phyloP scores from a whole-genome alignment of 2,888 invertebrate genomes.

The Apomyelois bistriatella region DNA sequence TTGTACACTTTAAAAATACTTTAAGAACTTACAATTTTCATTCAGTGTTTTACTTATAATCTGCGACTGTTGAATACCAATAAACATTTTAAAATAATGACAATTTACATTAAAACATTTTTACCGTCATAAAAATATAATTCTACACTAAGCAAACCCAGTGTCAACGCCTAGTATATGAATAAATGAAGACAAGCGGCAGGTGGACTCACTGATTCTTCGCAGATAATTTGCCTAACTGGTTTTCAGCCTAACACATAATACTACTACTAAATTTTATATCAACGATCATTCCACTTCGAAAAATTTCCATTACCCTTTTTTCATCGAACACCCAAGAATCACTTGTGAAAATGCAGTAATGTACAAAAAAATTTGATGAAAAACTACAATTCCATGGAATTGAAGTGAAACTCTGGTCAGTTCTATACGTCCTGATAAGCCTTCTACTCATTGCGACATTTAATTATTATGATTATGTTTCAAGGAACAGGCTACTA shows the following conservation, averaged over 20 bases:
- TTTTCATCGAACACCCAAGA: not conserved
- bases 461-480: constrained; percentile 65
- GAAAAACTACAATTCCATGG: not conserved
- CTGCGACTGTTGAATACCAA: too few species aligned
- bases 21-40: too few species aligned
- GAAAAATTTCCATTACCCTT: constrained; percentile 26
- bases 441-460: constrained; percentile 49
- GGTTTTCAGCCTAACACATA: constrained; percentile 62
- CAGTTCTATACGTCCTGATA: constrained; percentile 55
- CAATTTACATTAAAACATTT: too few species aligned
- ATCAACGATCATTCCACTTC: constrained; percentile 17
- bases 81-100: too few species aligned
- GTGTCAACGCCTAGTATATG: constrained; percentile 31
- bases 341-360: not conserved
- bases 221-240: constrained; percentile 74
- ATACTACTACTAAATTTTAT: constrained; percentile 26
- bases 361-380: not conserved
- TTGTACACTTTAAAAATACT: too few species aligned
- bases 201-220: constrained; percentile 70
- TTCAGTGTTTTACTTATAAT: too few species aligned
- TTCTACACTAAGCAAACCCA: constrained; percentile 11
- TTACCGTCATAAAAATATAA: constrained; percentile 12
- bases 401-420: constrained; percentile 31
- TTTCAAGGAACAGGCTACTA: constrained; percentile 50
- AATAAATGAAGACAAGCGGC: constrained; percentile 51